phyloP scores from a whole-genome alignment of 1,140 invertebrate genomes.

The Apocrypta bakeri region DNA sequence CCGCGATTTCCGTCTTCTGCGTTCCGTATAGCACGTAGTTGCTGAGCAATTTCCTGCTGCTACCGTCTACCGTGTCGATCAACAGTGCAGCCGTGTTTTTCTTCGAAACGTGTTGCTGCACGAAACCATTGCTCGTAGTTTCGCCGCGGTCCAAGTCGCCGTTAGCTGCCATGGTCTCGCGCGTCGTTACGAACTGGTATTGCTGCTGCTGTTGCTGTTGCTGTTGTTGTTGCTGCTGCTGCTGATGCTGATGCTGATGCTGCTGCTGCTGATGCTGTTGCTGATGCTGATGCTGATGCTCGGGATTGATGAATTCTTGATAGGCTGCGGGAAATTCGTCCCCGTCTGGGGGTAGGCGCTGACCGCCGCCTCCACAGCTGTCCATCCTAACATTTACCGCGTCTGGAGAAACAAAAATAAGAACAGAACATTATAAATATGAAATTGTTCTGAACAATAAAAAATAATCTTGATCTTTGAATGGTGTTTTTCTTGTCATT shows the following conservation, averaged over 20 bases:
- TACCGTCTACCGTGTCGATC: neutral
- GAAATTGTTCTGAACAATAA: too few relatives aligned
- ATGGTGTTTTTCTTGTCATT: too few relatives aligned
- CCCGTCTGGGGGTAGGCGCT: constrained; percentile 88
- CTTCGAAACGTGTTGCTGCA: neutral
- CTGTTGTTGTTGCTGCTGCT: constrained; percentile 60
- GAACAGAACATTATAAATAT: neutral
- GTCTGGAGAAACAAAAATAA: constrained; percentile 48
- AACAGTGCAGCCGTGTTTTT: neutral
- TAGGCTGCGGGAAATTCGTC: constrained; percentile 89
- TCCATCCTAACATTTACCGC: constrained; percentile 71
- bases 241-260: neutral
- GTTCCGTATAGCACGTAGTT: constrained; percentile 19
- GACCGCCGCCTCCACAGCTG: constrained; percentile 69
- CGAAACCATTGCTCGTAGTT: neutral
- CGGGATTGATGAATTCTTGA: constrained; percentile 75
- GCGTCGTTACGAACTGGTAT: constrained; percentile 59
- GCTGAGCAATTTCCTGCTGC: neutral
- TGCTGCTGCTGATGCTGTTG: constrained; percentile 58
- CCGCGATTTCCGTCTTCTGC: constrained; percentile 57
- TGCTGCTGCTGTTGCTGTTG: constrained; percentile 49
- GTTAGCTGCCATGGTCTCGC: constrained; percentile 48
- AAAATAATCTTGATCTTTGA: too few relatives aligned
- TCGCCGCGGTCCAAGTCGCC: constrained; percentile 40
- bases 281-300: constrained; percentile 56